phyloP scores from a whole-genome alignment of 2,888 invertebrate species.

The Macrosoma leucophasiata region DNA sequence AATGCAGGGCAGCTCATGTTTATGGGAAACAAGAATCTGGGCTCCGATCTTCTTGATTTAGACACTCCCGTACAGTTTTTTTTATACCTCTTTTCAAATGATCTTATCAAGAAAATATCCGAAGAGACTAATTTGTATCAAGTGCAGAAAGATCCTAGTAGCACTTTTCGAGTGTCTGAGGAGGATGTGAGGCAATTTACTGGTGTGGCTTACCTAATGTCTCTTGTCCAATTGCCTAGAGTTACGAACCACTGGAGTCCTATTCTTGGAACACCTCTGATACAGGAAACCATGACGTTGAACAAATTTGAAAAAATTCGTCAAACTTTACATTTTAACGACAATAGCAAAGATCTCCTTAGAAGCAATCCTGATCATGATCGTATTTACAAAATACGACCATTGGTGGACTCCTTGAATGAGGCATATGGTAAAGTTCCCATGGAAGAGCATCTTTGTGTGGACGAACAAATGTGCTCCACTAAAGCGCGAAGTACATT shows the following conservation, averaged over 20 bases:
- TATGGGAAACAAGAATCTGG: background rate
- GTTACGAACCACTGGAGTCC: too few relatives aligned
- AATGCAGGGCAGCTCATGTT: constrained; percentile 1
- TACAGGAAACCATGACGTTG: too few relatives aligned
- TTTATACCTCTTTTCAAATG: background rate
- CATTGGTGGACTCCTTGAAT: too few relatives aligned
- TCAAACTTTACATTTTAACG: constrained; percentile 1
- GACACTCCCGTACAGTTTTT: constrained; percentile 3
- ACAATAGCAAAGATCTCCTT: background rate
- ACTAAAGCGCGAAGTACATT: too few relatives aligned
- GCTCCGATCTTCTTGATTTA: background rate
- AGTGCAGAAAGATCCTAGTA: constrained; percentile 5
- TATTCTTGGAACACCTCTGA: too few relatives aligned
- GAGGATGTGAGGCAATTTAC: background rate
- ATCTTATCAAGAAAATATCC: background rate
- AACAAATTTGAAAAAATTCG: constrained; percentile 4
- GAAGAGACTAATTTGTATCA: constrained; percentile 3
- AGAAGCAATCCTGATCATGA: background rate
- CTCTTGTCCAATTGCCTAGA: background rate
- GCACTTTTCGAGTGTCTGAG: background rate
- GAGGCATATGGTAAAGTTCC: too few relatives aligned
- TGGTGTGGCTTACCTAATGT: too few relatives aligned
- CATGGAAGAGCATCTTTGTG: too few relatives aligned
- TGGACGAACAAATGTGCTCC: too few relatives aligned
- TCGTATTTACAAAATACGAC: too few relatives aligned